Evolutionary conservation across 1,140 invertebrate genomes (phyloP).

Genomic region (Gonatopus flavifemur): DNA sequence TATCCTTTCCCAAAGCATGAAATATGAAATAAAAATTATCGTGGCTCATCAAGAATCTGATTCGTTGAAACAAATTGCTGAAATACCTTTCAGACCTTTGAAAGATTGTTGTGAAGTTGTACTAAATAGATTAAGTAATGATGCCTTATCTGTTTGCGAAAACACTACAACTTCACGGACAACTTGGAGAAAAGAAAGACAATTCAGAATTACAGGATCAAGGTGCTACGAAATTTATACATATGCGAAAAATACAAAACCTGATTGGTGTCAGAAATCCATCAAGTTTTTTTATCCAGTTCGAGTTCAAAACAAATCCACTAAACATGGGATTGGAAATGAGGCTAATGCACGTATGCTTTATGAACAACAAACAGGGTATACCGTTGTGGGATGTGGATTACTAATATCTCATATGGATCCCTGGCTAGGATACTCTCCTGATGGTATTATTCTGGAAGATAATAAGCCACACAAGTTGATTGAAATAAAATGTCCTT

Average conservation of each 20-base stretch:
- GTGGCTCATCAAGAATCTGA: too few species aligned
- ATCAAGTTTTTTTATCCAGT: conserved; percentile 4
- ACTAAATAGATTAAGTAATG: too few species aligned
- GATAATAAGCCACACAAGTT: background rate
- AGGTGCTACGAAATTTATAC: conserved; percentile 7
- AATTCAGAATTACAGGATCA: conserved; percentile 12
- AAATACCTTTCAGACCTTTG: too few species aligned
- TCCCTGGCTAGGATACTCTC: conserved; percentile 2
- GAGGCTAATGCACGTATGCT: background rate
- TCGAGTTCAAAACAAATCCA: background rate
- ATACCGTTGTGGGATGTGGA: background rate
- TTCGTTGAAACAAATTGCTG: too few species aligned
- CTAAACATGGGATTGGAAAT: conserved; percentile 1
- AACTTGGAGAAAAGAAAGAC: conserved; percentile 1
- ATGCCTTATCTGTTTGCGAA: too few species aligned
- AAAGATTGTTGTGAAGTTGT: too few species aligned
- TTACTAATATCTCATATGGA: background rate
- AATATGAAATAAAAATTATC: too few species aligned
- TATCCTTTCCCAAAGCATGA: too few species aligned
- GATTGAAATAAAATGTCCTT: conserved; percentile 2
- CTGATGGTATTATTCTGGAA: conserved; percentile 1
- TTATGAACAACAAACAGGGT: background rate
- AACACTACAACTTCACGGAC: too few species aligned
- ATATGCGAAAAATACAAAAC: conserved; percentile 3
- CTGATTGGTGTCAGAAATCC: conserved; percentile 11